Conservation (phyloP, 2,888 invertebrate genomes). For the Sycophila texana region DNA sequence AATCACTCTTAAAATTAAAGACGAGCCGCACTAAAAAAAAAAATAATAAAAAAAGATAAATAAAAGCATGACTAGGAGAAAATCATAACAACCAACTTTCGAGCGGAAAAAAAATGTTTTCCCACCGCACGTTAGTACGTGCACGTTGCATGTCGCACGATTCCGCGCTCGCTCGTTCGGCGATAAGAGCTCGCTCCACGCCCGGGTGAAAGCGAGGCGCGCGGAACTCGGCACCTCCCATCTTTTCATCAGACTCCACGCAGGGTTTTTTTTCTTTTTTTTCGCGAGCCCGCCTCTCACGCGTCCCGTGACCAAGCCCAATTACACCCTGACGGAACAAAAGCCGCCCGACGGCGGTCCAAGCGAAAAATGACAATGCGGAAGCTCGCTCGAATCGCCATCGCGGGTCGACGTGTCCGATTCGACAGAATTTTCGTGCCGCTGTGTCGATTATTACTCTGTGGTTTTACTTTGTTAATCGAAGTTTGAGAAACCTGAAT, state of each 20-base stretch:
- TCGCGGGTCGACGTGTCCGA: background rate
- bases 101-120: too few relatives aligned
- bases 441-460: too few relatives aligned
- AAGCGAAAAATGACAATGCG: constrained; percentile 25
- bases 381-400: constrained; percentile 6
- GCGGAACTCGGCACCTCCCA: constrained; percentile 8
- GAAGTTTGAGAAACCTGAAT: too few relatives aligned
- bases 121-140: too few relatives aligned
- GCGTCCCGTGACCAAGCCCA: constrained; percentile 8
- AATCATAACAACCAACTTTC: too few relatives aligned
- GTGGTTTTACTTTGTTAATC: too few relatives aligned
- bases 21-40: too few relatives aligned
- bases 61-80: too few relatives aligned
- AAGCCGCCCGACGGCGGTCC: background rate
- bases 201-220: constrained; percentile 4
- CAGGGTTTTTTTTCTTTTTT: background rate
- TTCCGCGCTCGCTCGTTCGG: background rate
- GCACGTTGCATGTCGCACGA: too few relatives aligned
- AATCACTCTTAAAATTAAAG: too few relatives aligned
- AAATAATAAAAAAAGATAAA: too few relatives aligned
- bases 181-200: background rate
- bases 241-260: background rate
- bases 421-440: background rate
- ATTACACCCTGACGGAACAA: constrained; percentile 21
- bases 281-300: background rate